A percentile compares a stretch with the other conserved stretches of the same genome.
Conservation (phyloP, 2,888 invertebrate species). For the Drosophila paracracens region DNA sequence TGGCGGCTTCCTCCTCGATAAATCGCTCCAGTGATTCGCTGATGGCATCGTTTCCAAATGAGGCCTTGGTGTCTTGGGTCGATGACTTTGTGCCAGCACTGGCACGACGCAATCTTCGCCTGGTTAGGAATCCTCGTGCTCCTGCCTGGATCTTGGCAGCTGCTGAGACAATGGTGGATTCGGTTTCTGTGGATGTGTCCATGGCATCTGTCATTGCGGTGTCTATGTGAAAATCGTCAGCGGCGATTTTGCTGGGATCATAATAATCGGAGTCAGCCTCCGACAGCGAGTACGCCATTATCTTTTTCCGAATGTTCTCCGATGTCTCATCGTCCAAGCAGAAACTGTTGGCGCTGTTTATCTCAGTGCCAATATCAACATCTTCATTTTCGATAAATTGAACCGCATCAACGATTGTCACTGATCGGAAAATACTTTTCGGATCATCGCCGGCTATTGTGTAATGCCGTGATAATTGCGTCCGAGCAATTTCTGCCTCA, state of each 20-base stretch:
- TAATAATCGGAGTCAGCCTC: slow-evolving; percentile 83
- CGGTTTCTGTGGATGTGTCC: slow-evolving; percentile 83
- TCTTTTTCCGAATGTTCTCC: slow-evolving; percentile 81
- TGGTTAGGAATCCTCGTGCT: slow-evolving; percentile 81
- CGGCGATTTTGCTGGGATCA: slow-evolving; percentile 61
- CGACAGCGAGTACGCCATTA: slow-evolving; percentile 83
- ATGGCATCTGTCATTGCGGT: slow-evolving; percentile 79
- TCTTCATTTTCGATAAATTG: slow-evolving; percentile 56
- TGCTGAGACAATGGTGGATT: slow-evolving; percentile 83
- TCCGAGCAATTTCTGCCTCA: slow-evolving; percentile 44
- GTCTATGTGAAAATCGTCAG: slow-evolving; percentile 80
- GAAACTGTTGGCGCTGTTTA: slow-evolving; percentile 59
- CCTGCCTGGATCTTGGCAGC: slow-evolving; percentile 84
- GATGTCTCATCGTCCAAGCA: slow-evolving; percentile 78
- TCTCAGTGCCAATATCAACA: slow-evolving; percentile 12
- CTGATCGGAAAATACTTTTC: slow-evolving; percentile 65
- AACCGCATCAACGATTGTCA: slow-evolving; percentile 70
- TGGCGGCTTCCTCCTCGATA: slow-evolving; percentile 77
- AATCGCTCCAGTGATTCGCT: slow-evolving; percentile 82
- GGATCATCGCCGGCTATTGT: slow-evolving; percentile 71
- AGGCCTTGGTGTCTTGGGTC: slow-evolving; percentile 71
- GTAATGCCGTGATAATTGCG: slow-evolving; percentile 67
- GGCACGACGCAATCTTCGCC: slow-evolving; percentile 75
- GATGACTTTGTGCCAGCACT: slow-evolving; percentile 77
- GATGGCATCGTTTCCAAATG: slow-evolving; percentile 84